Conservation (phyloP, 2,797 vertebrate genomes). For the Sphaeramia orbicularis region DNA sequence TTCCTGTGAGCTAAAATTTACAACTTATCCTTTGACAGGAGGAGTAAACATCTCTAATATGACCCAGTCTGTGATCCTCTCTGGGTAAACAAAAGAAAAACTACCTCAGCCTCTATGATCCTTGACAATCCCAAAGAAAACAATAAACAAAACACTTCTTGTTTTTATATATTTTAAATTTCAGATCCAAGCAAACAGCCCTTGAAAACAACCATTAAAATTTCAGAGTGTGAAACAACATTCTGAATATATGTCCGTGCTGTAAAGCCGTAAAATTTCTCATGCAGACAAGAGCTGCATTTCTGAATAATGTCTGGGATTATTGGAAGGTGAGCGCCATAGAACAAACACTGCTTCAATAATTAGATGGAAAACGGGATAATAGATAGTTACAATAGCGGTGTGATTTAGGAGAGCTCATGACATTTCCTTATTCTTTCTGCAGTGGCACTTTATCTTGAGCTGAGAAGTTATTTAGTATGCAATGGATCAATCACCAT, state of each 20-base stretch:
- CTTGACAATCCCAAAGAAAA: conserved; percentile 66
- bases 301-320: conserved; percentile 45
- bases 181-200: conserved; percentile 28
- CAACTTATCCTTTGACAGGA: conserved; percentile 79
- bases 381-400: conserved; percentile 59
- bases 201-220: conserved; percentile 39
- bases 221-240: conserved; percentile 13
- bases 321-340: conserved; percentile 58
- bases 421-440: conserved; percentile 69
- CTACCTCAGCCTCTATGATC: conserved; percentile 52
- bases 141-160: conserved; percentile 61
- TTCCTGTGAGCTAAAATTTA: conserved; percentile 79
- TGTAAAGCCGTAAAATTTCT: conserved; percentile 27
- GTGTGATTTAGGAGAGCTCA: conserved; percentile 57
- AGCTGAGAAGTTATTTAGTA: conserved; percentile 73
- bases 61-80: conserved; percentile 71
- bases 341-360: conserved; percentile 41
- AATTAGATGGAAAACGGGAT: conserved; percentile 65
- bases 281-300: conserved; percentile 44
- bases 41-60: conserved; percentile 79
- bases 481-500: conserved; percentile 78
- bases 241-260: conserved; percentile 11
- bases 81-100: conserved; percentile 68
- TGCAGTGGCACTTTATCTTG: conserved; percentile 66
- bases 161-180: conserved; percentile 45